phyloP scores from a whole-genome alignment of 2,888 invertebrate species.

The Eumacrocentrus americanus region DNA sequence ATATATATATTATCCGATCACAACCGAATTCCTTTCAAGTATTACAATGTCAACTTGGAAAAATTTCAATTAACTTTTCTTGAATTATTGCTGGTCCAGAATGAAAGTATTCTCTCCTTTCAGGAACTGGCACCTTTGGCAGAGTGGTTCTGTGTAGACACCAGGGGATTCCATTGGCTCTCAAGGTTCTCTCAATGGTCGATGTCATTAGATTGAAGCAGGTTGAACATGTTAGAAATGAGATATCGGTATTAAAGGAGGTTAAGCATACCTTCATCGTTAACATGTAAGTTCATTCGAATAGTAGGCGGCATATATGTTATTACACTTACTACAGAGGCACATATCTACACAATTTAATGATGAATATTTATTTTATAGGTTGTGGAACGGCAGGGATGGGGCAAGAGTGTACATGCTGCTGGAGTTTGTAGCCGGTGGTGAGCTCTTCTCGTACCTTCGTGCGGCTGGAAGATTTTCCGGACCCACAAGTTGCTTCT shows the following conservation, averaged over 20 bases:
- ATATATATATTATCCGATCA: no score
- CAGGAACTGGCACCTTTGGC: constrained; percentile 96
- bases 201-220: constrained; percentile 95
- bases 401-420: constrained; percentile 94
- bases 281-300: constrained; percentile 75
- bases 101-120: neutral
- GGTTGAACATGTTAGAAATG: constrained; percentile 97
- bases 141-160: constrained; percentile 90
- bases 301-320: neutral
- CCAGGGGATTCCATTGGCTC: constrained; percentile 73
- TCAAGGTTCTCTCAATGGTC: constrained; percentile 92
- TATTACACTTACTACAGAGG: neutral
- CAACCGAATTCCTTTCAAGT: no score
- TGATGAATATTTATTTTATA: constrained; percentile 59
- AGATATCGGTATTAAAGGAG: constrained; percentile 89
- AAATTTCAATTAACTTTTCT: neutral
- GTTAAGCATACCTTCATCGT: constrained; percentile 96
- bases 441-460: constrained; percentile 95
- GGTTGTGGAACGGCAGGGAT: constrained; percentile 92
- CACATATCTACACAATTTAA: neutral
- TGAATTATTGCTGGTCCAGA: neutral
- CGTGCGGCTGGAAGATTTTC: constrained; percentile 90
- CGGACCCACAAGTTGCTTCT: constrained; percentile 87
- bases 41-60: no score
- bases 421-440: constrained; percentile 95